Conservation (phyloP, 1,140 invertebrate genomes). For the Aleiodes sp. region DNA sequence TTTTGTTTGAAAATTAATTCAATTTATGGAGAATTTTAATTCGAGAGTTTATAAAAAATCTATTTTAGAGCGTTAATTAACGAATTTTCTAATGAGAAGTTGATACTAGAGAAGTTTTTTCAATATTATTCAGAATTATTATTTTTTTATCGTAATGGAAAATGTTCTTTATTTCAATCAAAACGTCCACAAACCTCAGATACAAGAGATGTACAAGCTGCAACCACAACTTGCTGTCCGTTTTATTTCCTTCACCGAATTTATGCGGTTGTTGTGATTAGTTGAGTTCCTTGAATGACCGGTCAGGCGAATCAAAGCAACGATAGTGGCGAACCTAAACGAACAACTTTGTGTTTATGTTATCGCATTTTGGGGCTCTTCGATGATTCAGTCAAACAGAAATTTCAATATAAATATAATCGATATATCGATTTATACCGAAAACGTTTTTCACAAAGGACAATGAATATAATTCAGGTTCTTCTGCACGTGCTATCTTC, state of each 20-base stretch:
- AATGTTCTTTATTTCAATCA: no score
- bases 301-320: conserved; percentile 15
- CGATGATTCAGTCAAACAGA: background rate
- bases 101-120: no score
- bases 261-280: conserved; percentile 12
- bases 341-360: conserved; percentile 11
- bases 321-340: background rate
- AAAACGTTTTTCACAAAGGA: background rate
- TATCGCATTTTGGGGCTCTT: conserved; percentile 4
- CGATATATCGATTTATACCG: background rate
- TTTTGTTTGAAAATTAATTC: background rate
- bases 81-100: no score
- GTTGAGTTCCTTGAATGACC: background rate
- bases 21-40: background rate
- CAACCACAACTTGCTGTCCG: no score
- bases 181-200: no score
- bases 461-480: background rate
- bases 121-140: no score
- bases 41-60: no score
- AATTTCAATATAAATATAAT: conserved; percentile 6
- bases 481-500: background rate
- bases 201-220: no score
- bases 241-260: background rate
- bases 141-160: no score
- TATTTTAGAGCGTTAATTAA: no score